Evolutionary conservation across 2,797 vertebrate genomes (phyloP).

Genomic region (Ctenosaura bakeri): DNA sequence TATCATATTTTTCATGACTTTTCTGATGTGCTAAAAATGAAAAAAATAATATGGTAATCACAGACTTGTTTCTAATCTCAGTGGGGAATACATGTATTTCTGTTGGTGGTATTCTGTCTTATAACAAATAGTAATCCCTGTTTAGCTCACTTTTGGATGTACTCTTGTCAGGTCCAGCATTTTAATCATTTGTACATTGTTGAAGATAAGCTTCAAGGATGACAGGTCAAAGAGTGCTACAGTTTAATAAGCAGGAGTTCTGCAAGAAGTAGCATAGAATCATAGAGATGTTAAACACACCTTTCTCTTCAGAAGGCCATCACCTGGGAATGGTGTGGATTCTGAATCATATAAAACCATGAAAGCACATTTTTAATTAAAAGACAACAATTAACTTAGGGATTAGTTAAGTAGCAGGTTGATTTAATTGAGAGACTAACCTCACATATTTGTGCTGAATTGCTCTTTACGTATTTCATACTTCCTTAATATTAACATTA

Average conservation of each 20-base stretch:
- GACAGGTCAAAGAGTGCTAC: neutral
- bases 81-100: neutral
- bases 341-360: neutral
- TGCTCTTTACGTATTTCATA: neutral
- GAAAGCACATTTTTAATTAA: neutral
- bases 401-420: neutral
- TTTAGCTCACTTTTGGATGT: neutral
- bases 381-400: neutral
- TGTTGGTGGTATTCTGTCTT: neutral
- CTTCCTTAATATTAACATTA: conserved; percentile 88
- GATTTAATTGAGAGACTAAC: neutral
- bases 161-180: neutral
- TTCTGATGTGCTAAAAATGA: neutral
- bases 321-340: neutral
- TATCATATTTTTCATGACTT: neutral
- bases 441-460: neutral
- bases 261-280: neutral
- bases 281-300: neutral
- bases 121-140: neutral
- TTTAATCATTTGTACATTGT: neutral
- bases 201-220: neutral
- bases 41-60: too few relatives aligned
- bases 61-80: neutral
- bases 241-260: neutral
- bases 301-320: neutral